Conservation (phyloP, 1,140 invertebrate species). For the Lordiphosa stackelbergi region DNA sequence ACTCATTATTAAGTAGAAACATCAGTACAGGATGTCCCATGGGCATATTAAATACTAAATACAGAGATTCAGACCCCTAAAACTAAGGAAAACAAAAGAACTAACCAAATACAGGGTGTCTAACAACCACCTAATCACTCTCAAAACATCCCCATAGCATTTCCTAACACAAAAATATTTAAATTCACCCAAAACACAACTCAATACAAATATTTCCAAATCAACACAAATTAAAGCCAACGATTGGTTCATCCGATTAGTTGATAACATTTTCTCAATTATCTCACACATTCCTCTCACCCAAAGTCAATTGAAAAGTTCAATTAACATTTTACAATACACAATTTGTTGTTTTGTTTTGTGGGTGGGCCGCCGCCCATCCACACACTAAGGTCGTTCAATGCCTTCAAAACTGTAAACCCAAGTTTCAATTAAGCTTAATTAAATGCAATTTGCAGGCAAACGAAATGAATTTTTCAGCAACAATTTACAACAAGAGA, state of each 20-base stretch:
- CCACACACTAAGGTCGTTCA: slow-evolving; percentile 4
- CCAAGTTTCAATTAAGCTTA: slow-evolving; percentile 60
- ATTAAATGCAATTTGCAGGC: slow-evolving; percentile 62
- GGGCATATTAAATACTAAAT: too few relatives aligned
- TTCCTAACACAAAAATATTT: too few relatives aligned
- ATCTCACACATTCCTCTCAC: not conserved
- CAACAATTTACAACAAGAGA: slow-evolving; percentile 15
- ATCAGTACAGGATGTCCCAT: too few relatives aligned
- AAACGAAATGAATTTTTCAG: slow-evolving; percentile 24
- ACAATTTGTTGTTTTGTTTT: slow-evolving; percentile 15
- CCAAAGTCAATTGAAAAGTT: slow-evolving; percentile 54
- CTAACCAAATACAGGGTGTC: too few relatives aligned
- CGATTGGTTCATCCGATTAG: too few relatives aligned
- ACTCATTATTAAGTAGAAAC: too few relatives aligned
- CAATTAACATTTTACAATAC: slow-evolving; percentile 37
- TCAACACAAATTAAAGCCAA: not conserved
- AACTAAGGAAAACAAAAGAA: too few relatives aligned
- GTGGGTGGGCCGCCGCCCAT: not conserved
- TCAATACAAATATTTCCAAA: not conserved
- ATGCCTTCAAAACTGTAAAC: slow-evolving; percentile 47
- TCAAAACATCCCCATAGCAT: too few relatives aligned
- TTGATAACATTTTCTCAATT: not conserved
- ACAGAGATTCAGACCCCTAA: too few relatives aligned
- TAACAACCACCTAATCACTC: too few relatives aligned
- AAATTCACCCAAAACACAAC: slow-evolving; percentile 7